Evolutionary conservation across 2,888 invertebrate genomes (phyloP).

Genomic region (Lordiphosa fenestrarum): DNA sequence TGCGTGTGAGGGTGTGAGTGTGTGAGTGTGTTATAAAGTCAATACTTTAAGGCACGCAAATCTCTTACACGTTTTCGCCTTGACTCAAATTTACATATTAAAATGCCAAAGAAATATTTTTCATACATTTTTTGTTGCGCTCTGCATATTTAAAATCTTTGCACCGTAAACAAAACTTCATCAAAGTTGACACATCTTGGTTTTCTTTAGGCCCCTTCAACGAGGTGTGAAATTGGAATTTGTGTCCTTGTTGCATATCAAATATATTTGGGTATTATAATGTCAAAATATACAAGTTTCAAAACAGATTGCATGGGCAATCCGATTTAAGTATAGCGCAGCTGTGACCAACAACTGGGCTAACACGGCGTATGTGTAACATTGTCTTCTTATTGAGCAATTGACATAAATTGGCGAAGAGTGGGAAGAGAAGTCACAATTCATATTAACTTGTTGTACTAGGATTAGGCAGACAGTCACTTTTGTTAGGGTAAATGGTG

Average conservation of each 20-base stretch:
- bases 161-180: slow-evolving; percentile 16
- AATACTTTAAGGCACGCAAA: slow-evolving; percentile 25
- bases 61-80: slow-evolving; percentile 5
- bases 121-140: slow-evolving; percentile 24
- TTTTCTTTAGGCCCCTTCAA: slow-evolving; percentile 45
- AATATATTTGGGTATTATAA: slow-evolving; percentile 26
- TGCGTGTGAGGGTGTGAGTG: neutral
- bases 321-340: slow-evolving; percentile 10
- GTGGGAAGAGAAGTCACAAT: too few relatives aligned
- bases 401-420: too few relatives aligned
- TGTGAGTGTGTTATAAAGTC: slow-evolving; percentile 20
- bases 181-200: slow-evolving; percentile 39
- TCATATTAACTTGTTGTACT: too few relatives aligned
- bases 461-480: too few relatives aligned
- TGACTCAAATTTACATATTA: slow-evolving; percentile 57
- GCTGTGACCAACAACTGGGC: slow-evolving; percentile 9
- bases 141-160: slow-evolving; percentile 43
- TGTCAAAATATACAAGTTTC: slow-evolving; percentile 13
- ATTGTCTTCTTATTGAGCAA: neutral
- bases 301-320: slow-evolving; percentile 20
- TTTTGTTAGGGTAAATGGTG: too few relatives aligned
- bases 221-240: slow-evolving; percentile 72
- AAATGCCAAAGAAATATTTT: slow-evolving; percentile 43
- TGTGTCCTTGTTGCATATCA: slow-evolving; percentile 41
- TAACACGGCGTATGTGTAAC: slow-evolving; percentile 11